A percentile compares a stretch with the other conserved stretches of the same genome.
Evolutionary conservation across 2,113 vertebrate species (phyloP).

Genomic region (Rhabdornis inornatus): DNA sequence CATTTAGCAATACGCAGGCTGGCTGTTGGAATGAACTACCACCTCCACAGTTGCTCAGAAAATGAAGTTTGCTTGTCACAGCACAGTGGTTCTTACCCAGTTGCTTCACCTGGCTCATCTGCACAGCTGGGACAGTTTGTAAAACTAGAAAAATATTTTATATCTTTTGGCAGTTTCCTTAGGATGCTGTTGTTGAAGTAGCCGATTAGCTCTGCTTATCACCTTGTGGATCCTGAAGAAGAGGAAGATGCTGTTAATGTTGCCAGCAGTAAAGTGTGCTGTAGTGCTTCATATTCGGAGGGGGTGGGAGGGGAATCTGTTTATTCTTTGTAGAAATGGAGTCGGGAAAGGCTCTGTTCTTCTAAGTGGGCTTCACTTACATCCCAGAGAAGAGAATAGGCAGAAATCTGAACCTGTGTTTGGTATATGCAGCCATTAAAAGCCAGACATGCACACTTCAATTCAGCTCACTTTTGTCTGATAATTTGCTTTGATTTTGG

Average conservation of each 20-base stretch:
- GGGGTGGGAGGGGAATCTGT: accelerated
- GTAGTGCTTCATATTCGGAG: neutral
- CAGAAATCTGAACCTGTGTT: neutral
- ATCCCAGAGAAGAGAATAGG: neutral
- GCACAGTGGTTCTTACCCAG: neutral
- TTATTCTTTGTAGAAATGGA: neutral
- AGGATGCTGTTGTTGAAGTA: neutral
- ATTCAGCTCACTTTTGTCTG: neutral
- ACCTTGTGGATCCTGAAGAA: neutral
- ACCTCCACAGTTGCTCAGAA: neutral
- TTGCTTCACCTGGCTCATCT: neutral
- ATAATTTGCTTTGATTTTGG: neutral
- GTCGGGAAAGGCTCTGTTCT: neutral
- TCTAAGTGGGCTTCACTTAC: neutral
- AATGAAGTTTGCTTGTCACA: neutral
- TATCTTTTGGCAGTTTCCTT: neutral
- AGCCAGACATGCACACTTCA: neutral
- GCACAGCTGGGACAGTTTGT: neutral
- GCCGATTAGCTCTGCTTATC: neutral
- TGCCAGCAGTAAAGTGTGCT: neutral
- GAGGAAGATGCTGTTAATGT: neutral
- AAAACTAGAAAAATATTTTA: neutral
- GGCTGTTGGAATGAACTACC: neutral
- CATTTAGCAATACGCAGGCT: neutral
- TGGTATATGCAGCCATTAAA: neutral